These are phyloP conservation scores for Vidua macroura DNA, from an alignment of 2,113 vertebrate species.

Conservation along the genomic window DNA sequence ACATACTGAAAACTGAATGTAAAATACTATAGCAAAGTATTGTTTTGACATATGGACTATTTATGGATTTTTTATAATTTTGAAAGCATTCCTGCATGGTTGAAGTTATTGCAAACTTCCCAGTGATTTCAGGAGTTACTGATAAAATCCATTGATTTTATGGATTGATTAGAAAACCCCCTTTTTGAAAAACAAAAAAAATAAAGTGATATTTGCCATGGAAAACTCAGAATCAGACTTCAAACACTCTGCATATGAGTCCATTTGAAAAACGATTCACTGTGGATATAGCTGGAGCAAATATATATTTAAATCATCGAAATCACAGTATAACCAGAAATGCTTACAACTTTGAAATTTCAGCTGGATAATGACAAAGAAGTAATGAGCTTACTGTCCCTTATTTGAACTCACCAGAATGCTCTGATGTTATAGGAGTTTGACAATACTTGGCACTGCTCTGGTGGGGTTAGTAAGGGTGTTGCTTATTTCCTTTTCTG, in stretches of 20 bases:
- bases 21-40: neutral
- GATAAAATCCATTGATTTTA: neutral
- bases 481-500: neutral
- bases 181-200: neutral
- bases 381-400: neutral
- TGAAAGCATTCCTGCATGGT: neutral
- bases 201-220: neutral
- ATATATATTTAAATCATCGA: neutral
- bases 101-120: neutral
- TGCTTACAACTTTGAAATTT: neutral
- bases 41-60: neutral
- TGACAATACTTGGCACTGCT: neutral
- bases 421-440: neutral
- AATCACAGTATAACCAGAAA: neutral
- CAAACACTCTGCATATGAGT: neutral
- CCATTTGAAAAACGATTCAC: neutral
- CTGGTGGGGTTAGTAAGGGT: neutral
- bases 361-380: neutral
- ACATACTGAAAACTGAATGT: neutral
- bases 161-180: neutral
- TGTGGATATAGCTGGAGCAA: neutral
- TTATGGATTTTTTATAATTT: neutral
- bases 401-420: neutral
- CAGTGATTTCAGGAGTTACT: neutral
- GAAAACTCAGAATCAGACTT: neutral